Conservation (phyloP, 2,797 vertebrate species). For the Falco novaeseelandiae region DNA sequence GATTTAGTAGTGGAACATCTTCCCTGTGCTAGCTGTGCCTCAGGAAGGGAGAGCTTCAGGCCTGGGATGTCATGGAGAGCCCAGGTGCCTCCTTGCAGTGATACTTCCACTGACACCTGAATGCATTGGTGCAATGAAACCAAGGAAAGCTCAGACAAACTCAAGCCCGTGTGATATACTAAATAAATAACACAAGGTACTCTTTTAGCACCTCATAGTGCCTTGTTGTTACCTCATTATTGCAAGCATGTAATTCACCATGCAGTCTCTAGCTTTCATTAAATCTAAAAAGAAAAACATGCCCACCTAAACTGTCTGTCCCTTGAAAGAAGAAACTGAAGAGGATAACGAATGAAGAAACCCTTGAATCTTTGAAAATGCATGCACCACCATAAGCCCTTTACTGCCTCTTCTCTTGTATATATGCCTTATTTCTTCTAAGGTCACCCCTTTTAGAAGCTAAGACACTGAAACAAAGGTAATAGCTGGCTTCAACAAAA, state of each 20-base stretch:
- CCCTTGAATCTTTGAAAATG: conserved; percentile 14
- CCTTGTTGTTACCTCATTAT: background rate
- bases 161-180: background rate
- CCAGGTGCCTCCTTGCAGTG: background rate
- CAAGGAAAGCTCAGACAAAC: background rate
- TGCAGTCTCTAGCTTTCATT: background rate
- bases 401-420: background rate
- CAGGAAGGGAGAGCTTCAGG: background rate
- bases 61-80: background rate
- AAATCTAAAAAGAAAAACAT: conserved; percentile 9
- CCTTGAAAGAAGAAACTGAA: background rate
- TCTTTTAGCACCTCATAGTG: background rate
- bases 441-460: conserved; percentile 48
- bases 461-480: conserved; percentile 8
- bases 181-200: background rate
- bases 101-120: background rate
- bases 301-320: background rate
- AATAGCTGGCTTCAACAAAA: background rate
- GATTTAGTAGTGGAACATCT: background rate
- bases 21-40: background rate
- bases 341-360: conserved; percentile 47
- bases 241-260: background rate
- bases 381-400: background rate
- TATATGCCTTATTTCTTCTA: conserved; percentile 45
- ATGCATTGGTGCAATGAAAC: background rate